These are phyloP conservation scores for Cosmia pyralina DNA, from an alignment of 2,888 invertebrate species.

Conservation along the genomic window DNA sequence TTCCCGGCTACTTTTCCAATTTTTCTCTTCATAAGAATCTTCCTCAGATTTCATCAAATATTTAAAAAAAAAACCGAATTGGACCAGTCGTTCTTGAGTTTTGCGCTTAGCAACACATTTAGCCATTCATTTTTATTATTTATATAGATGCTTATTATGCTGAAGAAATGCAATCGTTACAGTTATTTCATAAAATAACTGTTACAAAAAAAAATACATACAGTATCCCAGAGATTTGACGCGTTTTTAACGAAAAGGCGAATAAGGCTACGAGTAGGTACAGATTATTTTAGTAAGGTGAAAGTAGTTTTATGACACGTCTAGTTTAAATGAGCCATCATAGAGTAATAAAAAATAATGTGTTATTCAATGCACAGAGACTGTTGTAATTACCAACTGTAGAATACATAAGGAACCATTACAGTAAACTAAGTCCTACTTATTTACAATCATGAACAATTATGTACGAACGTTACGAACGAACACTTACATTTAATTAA, in stretches of 20 bases:
- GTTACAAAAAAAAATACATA: background rate
- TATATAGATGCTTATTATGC: too few relatives aligned
- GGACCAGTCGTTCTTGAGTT: too few relatives aligned
- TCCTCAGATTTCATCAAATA: too few relatives aligned
- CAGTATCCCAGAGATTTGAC: background rate
- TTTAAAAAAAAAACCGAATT: too few relatives aligned
- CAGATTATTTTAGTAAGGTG: background rate
- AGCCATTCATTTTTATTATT: too few relatives aligned
- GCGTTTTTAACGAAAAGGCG: background rate
- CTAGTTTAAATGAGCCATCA: background rate
- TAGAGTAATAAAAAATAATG: slow-evolving; percentile 12
- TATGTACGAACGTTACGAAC: slow-evolving; percentile 38
- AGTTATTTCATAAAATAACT: background rate
- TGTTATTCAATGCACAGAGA: slow-evolving; percentile 13
- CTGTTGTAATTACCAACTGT: slow-evolving; percentile 41
- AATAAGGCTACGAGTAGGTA: background rate
- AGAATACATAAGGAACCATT: slow-evolving; percentile 15
- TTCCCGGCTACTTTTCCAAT: too few relatives aligned
- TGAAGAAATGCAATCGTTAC: background rate
- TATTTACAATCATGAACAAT: slow-evolving; percentile 43
- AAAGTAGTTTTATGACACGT: slow-evolving; percentile 6
- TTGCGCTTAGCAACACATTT: too few relatives aligned
- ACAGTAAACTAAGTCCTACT: background rate
- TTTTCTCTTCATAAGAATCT: too few relatives aligned
- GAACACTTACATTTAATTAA: slow-evolving; percentile 30